phyloP scores from a whole-genome alignment of 1,140 invertebrate genomes.

The Colletes latitarsis region DNA sequence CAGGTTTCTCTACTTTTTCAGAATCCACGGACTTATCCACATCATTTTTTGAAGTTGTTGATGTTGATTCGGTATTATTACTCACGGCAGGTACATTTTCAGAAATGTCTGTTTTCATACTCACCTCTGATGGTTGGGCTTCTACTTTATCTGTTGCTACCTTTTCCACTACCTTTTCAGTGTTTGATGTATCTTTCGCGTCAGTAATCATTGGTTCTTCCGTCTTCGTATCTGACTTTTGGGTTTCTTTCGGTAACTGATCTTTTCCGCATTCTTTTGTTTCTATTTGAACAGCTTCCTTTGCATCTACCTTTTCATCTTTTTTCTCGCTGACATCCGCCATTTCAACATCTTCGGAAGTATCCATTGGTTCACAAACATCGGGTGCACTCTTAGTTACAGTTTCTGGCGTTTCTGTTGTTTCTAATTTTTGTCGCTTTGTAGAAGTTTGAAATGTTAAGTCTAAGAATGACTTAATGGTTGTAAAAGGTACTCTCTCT shows the following conservation, averaged over 20 bases:
- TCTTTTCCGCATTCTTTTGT: constrained; percentile 27
- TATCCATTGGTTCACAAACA: constrained; percentile 71
- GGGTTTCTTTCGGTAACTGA: constrained; percentile 18
- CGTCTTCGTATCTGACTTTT: constrained; percentile 10
- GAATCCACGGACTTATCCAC: constrained; percentile 27
- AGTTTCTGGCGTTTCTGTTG: constrained; percentile 53
- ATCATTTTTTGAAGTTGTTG: constrained; percentile 24
- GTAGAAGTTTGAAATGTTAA: constrained; percentile 74
- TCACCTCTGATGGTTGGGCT: constrained; percentile 28
- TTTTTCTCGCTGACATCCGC: constrained; percentile 57
- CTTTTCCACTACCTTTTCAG: constrained; percentile 28
- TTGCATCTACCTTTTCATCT: constrained; percentile 49
- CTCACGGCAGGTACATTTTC: constrained; percentile 23
- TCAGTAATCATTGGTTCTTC: constrained; percentile 43
- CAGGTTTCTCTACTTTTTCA: constrained; percentile 47
- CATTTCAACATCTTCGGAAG: constrained; percentile 69
- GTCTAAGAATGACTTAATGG: constrained; percentile 83
- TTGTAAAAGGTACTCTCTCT: constrained; percentile 82
- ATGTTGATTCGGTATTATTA: constrained; percentile 7
- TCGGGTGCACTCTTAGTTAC: constrained; percentile 47
- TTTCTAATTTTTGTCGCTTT: constrained; percentile 77
- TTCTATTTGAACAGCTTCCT: constrained; percentile 39
- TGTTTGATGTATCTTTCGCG: constrained; percentile 37
- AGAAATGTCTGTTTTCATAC: constrained; percentile 24
- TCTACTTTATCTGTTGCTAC: constrained; percentile 19